phyloP scores from a whole-genome alignment of 2,113 vertebrate genomes.

The Hemiscyllium ocellatum region DNA sequence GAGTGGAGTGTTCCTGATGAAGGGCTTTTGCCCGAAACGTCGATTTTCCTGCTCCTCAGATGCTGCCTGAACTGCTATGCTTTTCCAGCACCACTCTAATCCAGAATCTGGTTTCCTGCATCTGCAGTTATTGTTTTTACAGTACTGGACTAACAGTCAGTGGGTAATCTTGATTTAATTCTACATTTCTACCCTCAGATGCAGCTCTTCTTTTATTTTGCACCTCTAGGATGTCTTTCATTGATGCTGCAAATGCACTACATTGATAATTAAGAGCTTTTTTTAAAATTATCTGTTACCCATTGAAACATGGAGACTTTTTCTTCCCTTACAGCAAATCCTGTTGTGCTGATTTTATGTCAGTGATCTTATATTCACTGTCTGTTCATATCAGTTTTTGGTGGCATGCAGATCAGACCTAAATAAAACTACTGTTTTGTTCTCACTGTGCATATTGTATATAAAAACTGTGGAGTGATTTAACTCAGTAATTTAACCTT shows the following conservation, averaged over 20 bases:
- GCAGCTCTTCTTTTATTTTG: too few species aligned
- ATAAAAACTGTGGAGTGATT: constrained; percentile 15
- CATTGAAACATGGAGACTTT: background rate
- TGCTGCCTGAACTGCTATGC: too few species aligned
- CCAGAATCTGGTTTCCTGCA: too few species aligned
- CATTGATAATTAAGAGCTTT: too few species aligned
- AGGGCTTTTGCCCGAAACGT: too few species aligned
- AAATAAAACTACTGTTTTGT: background rate
- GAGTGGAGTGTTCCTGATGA: background rate
- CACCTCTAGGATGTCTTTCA: background rate
- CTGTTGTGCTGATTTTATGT: background rate
- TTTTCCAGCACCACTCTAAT: too few species aligned
- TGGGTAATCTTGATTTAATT: background rate
- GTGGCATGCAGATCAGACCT: background rate
- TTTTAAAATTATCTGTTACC: background rate
- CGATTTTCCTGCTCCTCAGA: too few species aligned
- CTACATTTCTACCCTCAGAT: background rate
- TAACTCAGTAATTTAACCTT: constrained; percentile 28
- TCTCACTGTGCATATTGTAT: background rate
- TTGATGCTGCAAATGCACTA: background rate
- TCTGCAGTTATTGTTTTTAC: background rate
- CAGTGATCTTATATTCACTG: too few species aligned
- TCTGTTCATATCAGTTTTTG: background rate
- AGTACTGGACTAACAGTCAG: background rate
- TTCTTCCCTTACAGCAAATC: background rate